phyloP scores from a whole-genome alignment of 53 echinoderm and acorn worm genomes.

The Antedon mediterranea region DNA sequence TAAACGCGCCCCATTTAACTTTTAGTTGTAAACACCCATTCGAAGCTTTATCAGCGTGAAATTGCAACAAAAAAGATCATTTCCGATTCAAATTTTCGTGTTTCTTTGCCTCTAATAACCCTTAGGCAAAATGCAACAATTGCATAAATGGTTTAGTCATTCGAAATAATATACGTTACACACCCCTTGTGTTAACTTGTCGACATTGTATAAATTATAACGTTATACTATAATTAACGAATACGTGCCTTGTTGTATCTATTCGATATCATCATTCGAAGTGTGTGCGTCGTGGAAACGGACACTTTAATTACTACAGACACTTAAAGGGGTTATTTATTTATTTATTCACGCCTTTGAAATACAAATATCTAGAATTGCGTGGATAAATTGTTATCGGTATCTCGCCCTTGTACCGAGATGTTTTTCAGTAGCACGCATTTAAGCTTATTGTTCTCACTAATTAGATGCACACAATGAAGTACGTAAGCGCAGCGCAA shows the following conservation, averaged over 20 bases:
- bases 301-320: neutral
- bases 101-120: neutral
- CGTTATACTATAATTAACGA: neutral
- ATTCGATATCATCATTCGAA: neutral
- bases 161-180: neutral
- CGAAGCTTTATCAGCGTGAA: neutral
- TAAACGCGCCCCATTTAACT: slow-evolving; percentile 1
- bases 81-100: neutral
- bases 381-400: no score
- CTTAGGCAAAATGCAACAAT: neutral
- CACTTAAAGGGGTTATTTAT: neutral
- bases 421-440: no score
- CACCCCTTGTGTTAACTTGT: neutral
- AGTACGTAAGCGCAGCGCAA: no score
- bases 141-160: neutral
- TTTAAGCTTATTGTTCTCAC: no score
- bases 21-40: neutral
- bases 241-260: neutral
- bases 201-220: neutral
- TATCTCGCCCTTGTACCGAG: no score
- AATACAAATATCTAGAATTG: no score
- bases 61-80: neutral
- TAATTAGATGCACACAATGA: no score
- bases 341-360: no score
- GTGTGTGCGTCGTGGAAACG: neutral